Percentiles rank a stretch among this genome's conserved stretches.
Evolutionary conservation across 2,888 invertebrate genomes (phyloP).

Genomic region (Synergus itoensis): DNA sequence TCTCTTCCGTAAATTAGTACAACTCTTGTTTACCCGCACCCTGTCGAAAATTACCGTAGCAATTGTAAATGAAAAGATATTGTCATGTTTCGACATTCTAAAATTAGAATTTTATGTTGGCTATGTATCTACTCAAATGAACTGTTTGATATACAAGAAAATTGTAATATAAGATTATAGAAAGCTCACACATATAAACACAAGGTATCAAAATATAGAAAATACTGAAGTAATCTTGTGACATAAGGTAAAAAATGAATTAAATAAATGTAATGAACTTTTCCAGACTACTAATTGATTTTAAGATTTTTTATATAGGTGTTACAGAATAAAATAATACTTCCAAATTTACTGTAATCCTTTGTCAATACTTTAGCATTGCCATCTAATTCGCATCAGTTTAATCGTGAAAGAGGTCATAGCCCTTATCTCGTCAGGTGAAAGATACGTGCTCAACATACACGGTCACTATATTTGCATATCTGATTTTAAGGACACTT

Average conservation of each 20-base stretch:
- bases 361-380: constrained; percentile 59
- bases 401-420: constrained; percentile 53
- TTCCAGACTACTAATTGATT: too few relatives aligned
- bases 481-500: constrained; percentile 44
- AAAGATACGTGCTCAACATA: constrained; percentile 66
- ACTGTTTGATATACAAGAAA: too few relatives aligned
- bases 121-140: too few relatives aligned
- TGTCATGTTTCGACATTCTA: neutral
- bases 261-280: too few relatives aligned
- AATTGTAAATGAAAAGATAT: constrained; percentile 5
- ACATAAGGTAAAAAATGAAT: too few relatives aligned
- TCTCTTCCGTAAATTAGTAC: neutral
- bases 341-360: neutral
- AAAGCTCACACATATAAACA: too few relatives aligned
- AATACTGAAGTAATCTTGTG: too few relatives aligned
- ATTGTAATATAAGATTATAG: too few relatives aligned
- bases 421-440: constrained; percentile 67
- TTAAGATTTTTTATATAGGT: too few relatives aligned
- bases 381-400: constrained; percentile 42
- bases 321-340: too few relatives aligned
- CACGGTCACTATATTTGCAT: constrained; percentile 60
- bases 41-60: neutral
- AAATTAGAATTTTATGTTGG: too few relatives aligned
- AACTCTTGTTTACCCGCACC: constrained; percentile 1
- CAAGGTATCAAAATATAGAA: too few relatives aligned